Evolutionary conservation across 2,113 vertebrate species (phyloP).

Genomic region (Sinocyclocheilus maitianheensis): DNA sequence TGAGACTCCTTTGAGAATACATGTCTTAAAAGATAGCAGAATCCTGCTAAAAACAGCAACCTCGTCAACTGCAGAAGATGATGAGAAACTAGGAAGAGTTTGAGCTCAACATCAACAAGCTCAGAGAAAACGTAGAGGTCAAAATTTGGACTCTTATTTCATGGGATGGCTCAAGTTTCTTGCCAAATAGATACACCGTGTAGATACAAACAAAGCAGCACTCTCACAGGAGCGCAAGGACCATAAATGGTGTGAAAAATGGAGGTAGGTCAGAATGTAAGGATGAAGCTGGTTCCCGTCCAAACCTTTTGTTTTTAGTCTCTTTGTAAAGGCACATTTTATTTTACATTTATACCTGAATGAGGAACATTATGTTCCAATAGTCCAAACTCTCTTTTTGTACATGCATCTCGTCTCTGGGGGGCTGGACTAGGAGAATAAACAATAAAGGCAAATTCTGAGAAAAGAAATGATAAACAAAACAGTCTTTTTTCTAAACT

Average conservation of each 20-base stretch:
- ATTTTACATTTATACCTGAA: not conserved
- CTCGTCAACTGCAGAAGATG: not conserved
- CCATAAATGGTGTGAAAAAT: constrained; percentile 54
- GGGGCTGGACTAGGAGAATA: not conserved
- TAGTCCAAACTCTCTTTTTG: not conserved
- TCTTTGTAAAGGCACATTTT: not conserved
- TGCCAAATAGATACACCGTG: constrained; percentile 42
- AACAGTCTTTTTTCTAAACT: constrained; percentile 21
- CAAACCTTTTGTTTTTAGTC: not conserved
- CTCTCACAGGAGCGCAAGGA: constrained; percentile 19
- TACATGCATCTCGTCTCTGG: not conserved
- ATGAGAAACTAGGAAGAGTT: not conserved
- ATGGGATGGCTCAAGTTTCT: constrained; percentile 18
- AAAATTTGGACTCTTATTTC: constrained; percentile 1
- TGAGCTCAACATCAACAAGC: constrained; percentile 37
- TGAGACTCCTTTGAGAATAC: not conserved
- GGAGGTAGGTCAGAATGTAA: constrained; percentile 33
- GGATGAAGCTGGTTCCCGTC: constrained; percentile 13
- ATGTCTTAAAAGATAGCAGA: constrained; percentile 3
- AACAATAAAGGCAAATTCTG: constrained; percentile 16
- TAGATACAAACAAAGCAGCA: constrained; percentile 20
- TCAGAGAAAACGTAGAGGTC: constrained; percentile 23
- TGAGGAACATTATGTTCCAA: constrained; percentile 10
- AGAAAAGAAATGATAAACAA: constrained; percentile 29
- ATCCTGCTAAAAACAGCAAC: constrained; percentile 10